Evolutionary conservation across 2,113 vertebrate genomes (phyloP).

Genomic region (Rousettus leschenaultii): DNA sequence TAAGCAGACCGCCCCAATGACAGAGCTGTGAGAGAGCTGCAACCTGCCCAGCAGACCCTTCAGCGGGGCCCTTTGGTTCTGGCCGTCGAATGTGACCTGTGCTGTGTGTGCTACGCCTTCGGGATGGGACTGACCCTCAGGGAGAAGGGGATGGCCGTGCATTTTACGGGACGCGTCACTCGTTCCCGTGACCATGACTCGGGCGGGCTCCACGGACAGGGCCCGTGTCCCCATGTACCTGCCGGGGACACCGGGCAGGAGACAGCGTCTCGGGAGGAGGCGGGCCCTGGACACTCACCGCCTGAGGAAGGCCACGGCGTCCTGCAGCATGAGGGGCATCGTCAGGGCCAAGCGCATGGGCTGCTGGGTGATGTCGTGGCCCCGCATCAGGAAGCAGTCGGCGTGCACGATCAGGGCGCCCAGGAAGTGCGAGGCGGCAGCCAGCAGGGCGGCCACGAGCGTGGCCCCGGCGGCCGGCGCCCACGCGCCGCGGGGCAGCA

Average conservation of each 20-base stretch:
- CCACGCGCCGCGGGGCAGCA: constrained; percentile 73
- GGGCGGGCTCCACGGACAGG: too few species aligned
- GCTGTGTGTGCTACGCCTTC: fast-evolving
- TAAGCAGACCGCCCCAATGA: neutral
- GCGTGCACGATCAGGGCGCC: constrained; percentile 83
- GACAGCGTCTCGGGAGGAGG: fast-evolving
- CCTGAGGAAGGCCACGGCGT: constrained; percentile 86
- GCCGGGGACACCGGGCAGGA: too few species aligned
- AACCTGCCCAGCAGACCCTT: neutral
- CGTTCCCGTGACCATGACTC: too few species aligned
- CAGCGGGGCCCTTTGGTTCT: neutral
- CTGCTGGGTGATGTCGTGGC: constrained; percentile 88
- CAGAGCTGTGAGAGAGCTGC: neutral
- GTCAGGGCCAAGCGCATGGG: constrained; percentile 85
- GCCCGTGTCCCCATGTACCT: fast-evolving
- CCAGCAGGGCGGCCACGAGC: constrained; percentile 46
- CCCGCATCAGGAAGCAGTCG: constrained; percentile 94
- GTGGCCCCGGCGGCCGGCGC: constrained; percentile 58
- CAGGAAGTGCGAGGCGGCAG: constrained; percentile 73
- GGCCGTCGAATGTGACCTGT: fast-evolving
- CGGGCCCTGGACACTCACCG: constrained; percentile 77
- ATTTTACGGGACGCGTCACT: neutral
- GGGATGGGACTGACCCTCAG: fast-evolving
- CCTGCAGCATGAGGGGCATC: constrained; percentile 80
- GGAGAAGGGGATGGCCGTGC: fast-evolving